Conservation (phyloP, 2,888 invertebrate genomes). For the Pediacus dermestoides region DNA sequence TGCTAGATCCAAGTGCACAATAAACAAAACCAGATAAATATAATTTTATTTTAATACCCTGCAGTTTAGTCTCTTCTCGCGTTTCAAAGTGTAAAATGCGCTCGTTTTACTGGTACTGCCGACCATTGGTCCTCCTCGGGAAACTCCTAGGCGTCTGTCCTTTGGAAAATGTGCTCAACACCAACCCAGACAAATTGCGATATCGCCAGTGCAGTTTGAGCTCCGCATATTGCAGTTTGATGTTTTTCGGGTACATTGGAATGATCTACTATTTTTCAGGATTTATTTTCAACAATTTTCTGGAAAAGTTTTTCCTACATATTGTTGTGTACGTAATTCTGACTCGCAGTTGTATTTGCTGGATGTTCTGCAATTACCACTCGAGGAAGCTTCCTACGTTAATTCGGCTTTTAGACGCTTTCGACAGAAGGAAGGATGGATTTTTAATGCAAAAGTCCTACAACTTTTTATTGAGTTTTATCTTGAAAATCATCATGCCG, state of each 20-base stretch:
- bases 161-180: conserved; percentile 24
- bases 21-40: too few relatives aligned
- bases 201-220: conserved; percentile 21
- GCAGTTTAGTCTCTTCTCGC: too few relatives aligned
- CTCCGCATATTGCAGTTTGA: conserved; percentile 19
- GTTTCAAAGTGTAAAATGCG: too few relatives aligned
- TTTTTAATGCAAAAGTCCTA: conserved; percentile 10
- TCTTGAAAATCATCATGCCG: conserved; percentile 18
- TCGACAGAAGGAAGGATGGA: conserved; percentile 21
- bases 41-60: too few relatives aligned
- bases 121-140: conserved; percentile 27
- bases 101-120: conserved; percentile 32
- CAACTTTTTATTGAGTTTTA: neutral
- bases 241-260: conserved; percentile 17
- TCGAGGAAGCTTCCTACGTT: conserved; percentile 24
- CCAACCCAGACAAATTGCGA: conserved; percentile 18
- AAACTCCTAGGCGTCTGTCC: conserved; percentile 30
- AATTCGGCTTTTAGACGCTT: conserved; percentile 25
- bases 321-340: conserved; percentile 20
- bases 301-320: conserved; percentile 6
- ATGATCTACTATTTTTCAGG: conserved; percentile 21
- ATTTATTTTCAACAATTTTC: conserved; percentile 15
- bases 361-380: conserved; percentile 17
- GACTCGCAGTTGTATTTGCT: conserved; percentile 22
- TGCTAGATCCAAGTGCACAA: too few relatives aligned